Percentiles rank a stretch among this genome's conserved stretches.
Evolutionary conservation across 2,888 invertebrate species (phyloP).

Genomic region (Polydesmus complanatus): DNA sequence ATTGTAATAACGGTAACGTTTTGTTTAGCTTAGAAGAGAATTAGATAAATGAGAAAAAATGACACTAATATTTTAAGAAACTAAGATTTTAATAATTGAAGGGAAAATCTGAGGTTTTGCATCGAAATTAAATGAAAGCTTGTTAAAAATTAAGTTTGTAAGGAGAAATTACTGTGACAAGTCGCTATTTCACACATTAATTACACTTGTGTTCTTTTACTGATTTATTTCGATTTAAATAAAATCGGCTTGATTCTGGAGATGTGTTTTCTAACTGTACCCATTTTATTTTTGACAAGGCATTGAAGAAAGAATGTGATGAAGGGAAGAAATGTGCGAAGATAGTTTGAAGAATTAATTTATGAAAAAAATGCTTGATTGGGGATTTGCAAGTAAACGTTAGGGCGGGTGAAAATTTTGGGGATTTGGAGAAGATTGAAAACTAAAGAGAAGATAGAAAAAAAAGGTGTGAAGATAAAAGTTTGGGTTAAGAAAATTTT

Average conservation of each 20-base stretch:
- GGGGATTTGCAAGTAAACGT: slow-evolving; percentile 1
- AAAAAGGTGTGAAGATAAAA: slow-evolving; percentile 7
- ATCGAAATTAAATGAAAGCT: no score
- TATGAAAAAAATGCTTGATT: slow-evolving; percentile 1
- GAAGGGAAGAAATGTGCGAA: neutral
- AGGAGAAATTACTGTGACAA: no score
- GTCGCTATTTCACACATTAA: no score
- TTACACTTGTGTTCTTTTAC: no score
- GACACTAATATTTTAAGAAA: no score
- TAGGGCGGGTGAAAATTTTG: slow-evolving; percentile 8
- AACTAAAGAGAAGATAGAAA: slow-evolving; percentile 1
- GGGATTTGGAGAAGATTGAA: neutral
- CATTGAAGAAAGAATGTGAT: slow-evolving; percentile 8
- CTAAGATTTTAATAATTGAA: no score
- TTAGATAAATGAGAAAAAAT: no score
- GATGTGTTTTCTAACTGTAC: slow-evolving; percentile 2
- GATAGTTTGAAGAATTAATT: slow-evolving; percentile 6
- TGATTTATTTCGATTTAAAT: no score
- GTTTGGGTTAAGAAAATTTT: neutral
- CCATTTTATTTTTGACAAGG: slow-evolving; percentile 10
- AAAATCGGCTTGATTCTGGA: neutral
- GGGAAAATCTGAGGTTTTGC: no score
- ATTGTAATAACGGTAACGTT: no score
- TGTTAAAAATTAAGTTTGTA: no score
- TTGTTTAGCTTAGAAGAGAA: no score